Conservation (phyloP, 64 coral and sea anemone species). For the Stichodactyla helianthus region DNA sequence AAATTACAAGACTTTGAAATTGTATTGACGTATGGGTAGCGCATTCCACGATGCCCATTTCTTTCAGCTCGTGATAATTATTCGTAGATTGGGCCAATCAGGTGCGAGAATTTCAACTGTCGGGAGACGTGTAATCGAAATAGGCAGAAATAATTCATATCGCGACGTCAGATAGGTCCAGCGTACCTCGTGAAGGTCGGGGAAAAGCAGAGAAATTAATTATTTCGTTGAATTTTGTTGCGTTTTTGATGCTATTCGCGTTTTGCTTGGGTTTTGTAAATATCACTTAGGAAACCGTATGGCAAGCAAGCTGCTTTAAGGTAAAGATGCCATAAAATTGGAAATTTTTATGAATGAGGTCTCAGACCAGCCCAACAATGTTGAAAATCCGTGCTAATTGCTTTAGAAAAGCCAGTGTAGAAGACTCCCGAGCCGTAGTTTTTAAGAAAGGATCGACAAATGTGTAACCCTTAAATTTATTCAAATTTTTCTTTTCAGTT, state of each 20-base stretch:
- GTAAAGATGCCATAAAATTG: not conserved
- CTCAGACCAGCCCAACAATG: not conserved
- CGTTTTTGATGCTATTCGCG: not conserved
- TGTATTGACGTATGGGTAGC: not conserved
- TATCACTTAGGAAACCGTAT: not conserved
- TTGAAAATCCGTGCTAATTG: not conserved
- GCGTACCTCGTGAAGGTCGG: not conserved
- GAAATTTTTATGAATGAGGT: not conserved
- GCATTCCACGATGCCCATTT: not conserved
- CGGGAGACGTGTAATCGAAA: not conserved
- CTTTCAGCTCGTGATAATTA: not conserved
- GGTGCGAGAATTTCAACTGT: not conserved
- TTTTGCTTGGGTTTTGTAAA: not conserved
- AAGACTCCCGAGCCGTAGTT: not conserved
- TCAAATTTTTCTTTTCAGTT: conserved; percentile 1
- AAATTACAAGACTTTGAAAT: not conserved
- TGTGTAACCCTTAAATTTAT: not conserved
- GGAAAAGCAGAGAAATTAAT: not conserved
- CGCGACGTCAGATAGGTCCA: not conserved
- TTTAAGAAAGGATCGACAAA: not conserved
- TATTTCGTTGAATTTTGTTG: conserved; percentile 5
- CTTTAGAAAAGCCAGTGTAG: not conserved
- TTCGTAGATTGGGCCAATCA: not conserved
- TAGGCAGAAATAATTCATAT: conserved; percentile 3
- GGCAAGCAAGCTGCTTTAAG: not conserved